A percentile compares a stretch with the other conserved stretches of the same genome.
Evolutionary conservation across 1,140 invertebrate species (phyloP).

Genomic region (Bombus terrestris): DNA sequence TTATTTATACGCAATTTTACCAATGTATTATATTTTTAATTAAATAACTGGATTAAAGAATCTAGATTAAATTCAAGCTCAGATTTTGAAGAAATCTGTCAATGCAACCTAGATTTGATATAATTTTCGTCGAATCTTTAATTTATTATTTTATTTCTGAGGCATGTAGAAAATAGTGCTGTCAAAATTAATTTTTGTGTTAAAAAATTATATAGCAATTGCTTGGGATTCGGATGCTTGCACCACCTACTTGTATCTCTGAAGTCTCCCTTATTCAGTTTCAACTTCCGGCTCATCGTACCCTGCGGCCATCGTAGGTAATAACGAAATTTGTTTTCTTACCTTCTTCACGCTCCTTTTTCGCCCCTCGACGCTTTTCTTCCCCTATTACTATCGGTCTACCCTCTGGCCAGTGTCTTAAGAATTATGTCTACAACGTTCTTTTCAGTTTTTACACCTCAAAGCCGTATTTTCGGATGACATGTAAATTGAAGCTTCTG

Average conservation of each 20-base stretch:
- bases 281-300: slow-evolving; percentile 43
- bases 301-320: slow-evolving; percentile 55
- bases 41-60: too few relatives aligned
- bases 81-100: too few relatives aligned
- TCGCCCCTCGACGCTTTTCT: slow-evolving; percentile 8
- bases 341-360: slow-evolving; percentile 44
- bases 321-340: slow-evolving; percentile 64
- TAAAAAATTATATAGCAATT: slow-evolving; percentile 31
- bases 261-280: slow-evolving; percentile 9
- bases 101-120: too few relatives aligned
- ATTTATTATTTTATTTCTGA: too few relatives aligned
- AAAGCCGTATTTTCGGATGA: slow-evolving; percentile 32
- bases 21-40: too few relatives aligned
- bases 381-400: slow-evolving; percentile 45
- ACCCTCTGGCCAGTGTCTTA: slow-evolving; percentile 47
- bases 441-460: slow-evolving; percentile 16
- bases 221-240: slow-evolving; percentile 23
- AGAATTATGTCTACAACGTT: slow-evolving; percentile 52
- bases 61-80: too few relatives aligned
- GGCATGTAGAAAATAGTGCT: too few relatives aligned
- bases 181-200: not conserved
- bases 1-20: too few relatives aligned
- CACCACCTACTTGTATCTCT: slow-evolving; percentile 3
- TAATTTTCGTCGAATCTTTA: too few relatives aligned
- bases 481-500: slow-evolving; percentile 67